Base-by-base conservation (phyloP, 1,140 invertebrate genomes). In the Drosophila leontia region DNA sequence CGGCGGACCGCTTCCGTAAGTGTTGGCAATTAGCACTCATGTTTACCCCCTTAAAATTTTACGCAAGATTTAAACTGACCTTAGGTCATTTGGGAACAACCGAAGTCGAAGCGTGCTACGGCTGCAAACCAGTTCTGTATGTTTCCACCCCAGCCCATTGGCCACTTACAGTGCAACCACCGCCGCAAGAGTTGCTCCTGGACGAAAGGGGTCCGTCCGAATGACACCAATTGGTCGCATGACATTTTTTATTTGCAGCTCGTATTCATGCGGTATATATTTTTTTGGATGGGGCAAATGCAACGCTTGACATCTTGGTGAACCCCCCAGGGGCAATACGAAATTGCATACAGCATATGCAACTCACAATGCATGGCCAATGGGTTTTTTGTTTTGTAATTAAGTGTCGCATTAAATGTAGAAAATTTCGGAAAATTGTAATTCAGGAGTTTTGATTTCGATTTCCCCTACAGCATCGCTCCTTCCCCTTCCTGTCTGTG, bases 21-120 rank as follows among this genome's bases (percentile, higher is more conserved):
- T 41, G 53, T 34, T 67, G 51, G 68, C 67, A 84, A 83, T 84
- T 76, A 77, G 56, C 29, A 26, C 29, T 44, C 11, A 13, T 17
- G 11, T 37, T 47, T 61, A 56, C 26, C 41, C 61, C 62, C 63
- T 48, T 70, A 45, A 48, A 84, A 85, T 84, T 80, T 75, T 56
- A 70, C 82, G 75, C 82, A 78, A 80, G 63, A 85, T 78, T 85
- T 78, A 79, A 75, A 78, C 70, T 86, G 82, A 86, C 82, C 82
- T 68, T 8, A 85, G 82, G 82, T 86, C 82, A 86, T 81, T 77
- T 44, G 42, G 41, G 37, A 48, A 47, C 17, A 70, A 82, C 65
- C 47, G 19, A 64, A 56, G 32, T 57, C 42, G 32, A 61, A 17
- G 62, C 76, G 70, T 57, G 19, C 60, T 55, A 3, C 17, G 37